Evolutionary conservation across 2,113 vertebrate genomes (phyloP).

Genomic region (Brachyhypopomus occidentalis): DNA sequence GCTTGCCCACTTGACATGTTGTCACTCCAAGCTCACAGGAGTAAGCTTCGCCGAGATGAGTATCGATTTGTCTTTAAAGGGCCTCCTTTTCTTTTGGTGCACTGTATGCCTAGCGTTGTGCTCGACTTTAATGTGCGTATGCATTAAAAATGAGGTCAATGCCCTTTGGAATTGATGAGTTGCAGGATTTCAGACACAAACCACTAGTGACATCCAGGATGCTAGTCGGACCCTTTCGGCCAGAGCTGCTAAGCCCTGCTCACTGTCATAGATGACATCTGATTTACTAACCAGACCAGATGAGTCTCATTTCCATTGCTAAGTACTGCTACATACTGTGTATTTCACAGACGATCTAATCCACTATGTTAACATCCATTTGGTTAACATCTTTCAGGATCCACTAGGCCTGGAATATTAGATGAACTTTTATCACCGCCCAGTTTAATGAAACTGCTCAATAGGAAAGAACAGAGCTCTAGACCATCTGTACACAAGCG

Average conservation of each 20-base stretch:
- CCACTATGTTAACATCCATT: background rate
- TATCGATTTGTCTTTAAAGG: conserved; percentile 3
- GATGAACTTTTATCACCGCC: too few species aligned
- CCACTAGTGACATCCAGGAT: background rate
- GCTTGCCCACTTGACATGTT: background rate
- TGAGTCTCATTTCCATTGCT: background rate
- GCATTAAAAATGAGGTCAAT: background rate
- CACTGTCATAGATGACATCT: too few species aligned
- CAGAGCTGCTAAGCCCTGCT: too few species aligned
- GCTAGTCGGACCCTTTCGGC: too few species aligned
- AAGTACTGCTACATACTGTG: background rate
- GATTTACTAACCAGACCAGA: background rate
- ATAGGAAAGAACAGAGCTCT: background rate
- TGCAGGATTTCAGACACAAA: background rate
- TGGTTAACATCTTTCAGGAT: background rate
- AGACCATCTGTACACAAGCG: conserved; percentile 17
- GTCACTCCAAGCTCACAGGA: background rate
- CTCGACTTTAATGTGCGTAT: background rate
- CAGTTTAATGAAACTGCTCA: conserved; percentile 12
- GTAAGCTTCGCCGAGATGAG: background rate
- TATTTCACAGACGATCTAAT: background rate
- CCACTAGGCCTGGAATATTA: too few species aligned
- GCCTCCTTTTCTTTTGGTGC: background rate
- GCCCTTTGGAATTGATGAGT: background rate
- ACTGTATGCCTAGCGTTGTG: background rate